Percentiles rank a stretch among this genome's conserved stretches.
phyloP scores from a whole-genome alignment of 2,113 vertebrate species.

The Solea senegalensis region DNA sequence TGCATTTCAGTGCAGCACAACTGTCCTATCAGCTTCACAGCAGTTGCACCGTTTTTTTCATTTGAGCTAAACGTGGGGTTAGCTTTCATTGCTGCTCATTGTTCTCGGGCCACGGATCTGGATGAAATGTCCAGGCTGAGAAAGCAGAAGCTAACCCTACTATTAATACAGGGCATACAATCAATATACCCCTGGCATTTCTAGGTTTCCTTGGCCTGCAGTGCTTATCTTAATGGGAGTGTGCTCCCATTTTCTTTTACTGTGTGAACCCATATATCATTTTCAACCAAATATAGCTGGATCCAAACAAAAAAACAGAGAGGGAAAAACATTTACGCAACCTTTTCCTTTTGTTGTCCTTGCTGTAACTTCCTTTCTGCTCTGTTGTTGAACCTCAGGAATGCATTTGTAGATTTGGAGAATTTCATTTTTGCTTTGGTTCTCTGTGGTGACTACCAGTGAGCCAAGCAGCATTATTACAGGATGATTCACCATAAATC shows the following conservation, averaged over 20 bases:
- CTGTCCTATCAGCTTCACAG: conserved; percentile 1
- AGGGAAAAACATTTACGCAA: conserved; percentile 30
- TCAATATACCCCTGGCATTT: conserved; percentile 78
- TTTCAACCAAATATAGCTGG: conserved; percentile 68
- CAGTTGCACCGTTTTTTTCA: conserved; percentile 12
- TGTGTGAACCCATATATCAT: conserved; percentile 78
- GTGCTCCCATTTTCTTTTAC: conserved; percentile 74
- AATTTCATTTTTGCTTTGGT: conserved; percentile 39
- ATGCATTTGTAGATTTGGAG: conserved; percentile 11
- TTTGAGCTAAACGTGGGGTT: conserved; percentile 14
- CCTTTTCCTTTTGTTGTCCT: conserved; percentile 32
- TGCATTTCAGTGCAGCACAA: not conserved
- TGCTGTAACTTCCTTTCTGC: conserved; percentile 46
- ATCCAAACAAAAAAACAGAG: conserved; percentile 49
- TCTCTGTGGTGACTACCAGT: conserved; percentile 30
- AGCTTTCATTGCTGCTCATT: conserved; percentile 35
- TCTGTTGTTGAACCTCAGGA: conserved; percentile 12
- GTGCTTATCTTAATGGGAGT: conserved; percentile 75
- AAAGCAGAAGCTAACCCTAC: conserved; percentile 51
- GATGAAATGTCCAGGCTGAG: conserved; percentile 45
- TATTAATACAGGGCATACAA: conserved; percentile 67
- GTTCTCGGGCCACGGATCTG: conserved; percentile 27
- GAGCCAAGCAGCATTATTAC: conserved; percentile 18
- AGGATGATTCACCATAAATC: conserved; percentile 15
- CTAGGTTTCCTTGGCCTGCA: conserved; percentile 71